Conservation (phyloP, 2,888 invertebrate species). For the Rhogogaster chlorosoma region DNA sequence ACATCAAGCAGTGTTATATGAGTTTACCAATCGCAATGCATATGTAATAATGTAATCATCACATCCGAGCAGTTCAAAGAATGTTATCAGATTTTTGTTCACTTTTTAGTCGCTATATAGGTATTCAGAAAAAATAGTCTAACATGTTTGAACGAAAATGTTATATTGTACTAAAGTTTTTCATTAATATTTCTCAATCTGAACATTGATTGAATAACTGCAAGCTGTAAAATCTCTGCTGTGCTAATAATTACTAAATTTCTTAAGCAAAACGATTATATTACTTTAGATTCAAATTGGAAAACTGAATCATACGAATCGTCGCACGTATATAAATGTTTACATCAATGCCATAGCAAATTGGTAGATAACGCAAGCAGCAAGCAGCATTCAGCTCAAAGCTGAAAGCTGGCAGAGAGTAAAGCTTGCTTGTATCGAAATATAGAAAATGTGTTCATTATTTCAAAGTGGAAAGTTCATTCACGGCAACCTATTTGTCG, state of each 20-base stretch:
- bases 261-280: background rate
- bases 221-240: background rate
- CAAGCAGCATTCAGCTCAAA: background rate
- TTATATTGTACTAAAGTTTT: background rate
- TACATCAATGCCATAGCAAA: background rate
- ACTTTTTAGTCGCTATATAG: constrained; percentile 20
- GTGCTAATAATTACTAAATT: background rate
- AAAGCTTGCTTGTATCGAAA: background rate
- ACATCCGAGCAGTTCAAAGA: background rate
- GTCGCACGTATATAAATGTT: background rate
- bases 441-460: constrained; percentile 19
- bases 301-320: background rate
- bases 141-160: constrained; percentile 1
- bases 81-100: background rate
- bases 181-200: background rate
- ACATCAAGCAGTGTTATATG: constrained; percentile 76
- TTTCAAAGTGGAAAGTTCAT: constrained; percentile 41
- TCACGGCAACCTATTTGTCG: constrained; percentile 20
- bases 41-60: constrained; percentile 30
- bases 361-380: background rate
- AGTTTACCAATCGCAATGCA: constrained; percentile 65
- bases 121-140: constrained; percentile 32
- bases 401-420: background rate
- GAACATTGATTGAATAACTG: background rate
- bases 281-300: background rate